Percentiles rank a stretch among this genome's conserved stretches.
Conservation (phyloP, 1,140 invertebrate genomes). For the Eufriesea mexicana region DNA sequence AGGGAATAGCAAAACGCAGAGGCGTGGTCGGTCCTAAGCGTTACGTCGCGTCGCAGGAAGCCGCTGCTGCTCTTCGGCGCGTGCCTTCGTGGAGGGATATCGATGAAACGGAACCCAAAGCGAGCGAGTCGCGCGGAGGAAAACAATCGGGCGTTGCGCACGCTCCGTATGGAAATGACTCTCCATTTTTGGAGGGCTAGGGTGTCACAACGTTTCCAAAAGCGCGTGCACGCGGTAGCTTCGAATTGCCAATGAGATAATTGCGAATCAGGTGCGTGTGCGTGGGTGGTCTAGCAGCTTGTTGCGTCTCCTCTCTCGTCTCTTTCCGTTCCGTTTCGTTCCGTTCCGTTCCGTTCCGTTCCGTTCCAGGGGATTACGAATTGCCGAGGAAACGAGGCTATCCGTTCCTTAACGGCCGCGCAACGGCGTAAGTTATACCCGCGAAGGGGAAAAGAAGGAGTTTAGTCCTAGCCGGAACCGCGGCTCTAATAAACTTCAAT, state of each 20-base stretch:
- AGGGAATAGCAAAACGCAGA: conserved; percentile 43
- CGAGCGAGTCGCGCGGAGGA: not conserved
- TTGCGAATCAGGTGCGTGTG: not conserved
- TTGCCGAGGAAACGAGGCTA: not conserved
- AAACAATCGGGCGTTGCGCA: not conserved
- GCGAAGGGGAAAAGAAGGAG: not conserved
- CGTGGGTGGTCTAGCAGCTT: too few species aligned
- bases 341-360: too few species aligned
- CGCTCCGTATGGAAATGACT: not conserved
- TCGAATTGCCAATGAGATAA: not conserved
- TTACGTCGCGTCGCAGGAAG: conserved; percentile 12
- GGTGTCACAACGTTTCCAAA: not conserved
- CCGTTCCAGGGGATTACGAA: not conserved
- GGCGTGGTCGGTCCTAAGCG: conserved; percentile 28
- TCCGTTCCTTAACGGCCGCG: not conserved
- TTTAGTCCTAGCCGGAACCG: not conserved
- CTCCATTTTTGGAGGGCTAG: not conserved
- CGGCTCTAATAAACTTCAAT: not conserved
- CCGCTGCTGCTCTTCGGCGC: not conserved
- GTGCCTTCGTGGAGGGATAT: not conserved
- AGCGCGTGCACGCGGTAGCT: not conserved
- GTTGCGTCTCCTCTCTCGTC: too few species aligned
- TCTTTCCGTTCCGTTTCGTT: too few species aligned
- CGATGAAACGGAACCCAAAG: not conserved
- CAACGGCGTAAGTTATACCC: not conserved